A percentile compares a stretch with the other conserved stretches of the same genome.
Evolutionary conservation across 37 sponge, comb jelly and placozoan species (phyloP).

Genomic region (Oopsacas minuta): DNA sequence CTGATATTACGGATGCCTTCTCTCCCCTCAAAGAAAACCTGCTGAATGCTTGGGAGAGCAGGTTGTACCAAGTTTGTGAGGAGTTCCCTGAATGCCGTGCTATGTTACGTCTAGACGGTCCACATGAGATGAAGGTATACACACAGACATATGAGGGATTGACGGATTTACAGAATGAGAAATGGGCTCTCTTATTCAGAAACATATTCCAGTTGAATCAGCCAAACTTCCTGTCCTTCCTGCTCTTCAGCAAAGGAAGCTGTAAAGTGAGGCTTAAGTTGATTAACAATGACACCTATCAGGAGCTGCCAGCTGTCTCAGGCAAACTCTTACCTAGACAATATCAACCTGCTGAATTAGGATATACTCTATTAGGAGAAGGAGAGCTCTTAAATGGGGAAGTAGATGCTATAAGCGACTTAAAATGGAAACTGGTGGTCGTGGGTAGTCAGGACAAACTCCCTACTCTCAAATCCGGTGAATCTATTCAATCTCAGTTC

Average conservation of each 20-base stretch:
- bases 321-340: conserved; percentile 34
- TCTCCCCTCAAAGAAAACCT: neutral
- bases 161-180: neutral
- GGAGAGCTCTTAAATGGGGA: neutral
- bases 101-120: neutral
- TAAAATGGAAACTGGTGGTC: conserved; percentile 32
- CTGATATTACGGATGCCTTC: neutral
- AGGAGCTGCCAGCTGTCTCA: conserved; percentile 54
- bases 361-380: conserved; percentile 23
- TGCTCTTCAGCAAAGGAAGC: conserved; percentile 22
- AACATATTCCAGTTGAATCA: conserved; percentile 18
- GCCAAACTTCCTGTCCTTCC: conserved; percentile 18
- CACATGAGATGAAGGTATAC: conserved; percentile 10
- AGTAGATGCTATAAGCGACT: conserved; percentile 18
- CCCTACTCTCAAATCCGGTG: neutral
- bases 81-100: neutral
- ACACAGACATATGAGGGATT: neutral
- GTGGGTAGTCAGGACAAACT: conserved; percentile 26
- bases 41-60: neutral
- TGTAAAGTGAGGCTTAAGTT: conserved; percentile 38
- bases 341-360: conserved; percentile 45
- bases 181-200: conserved; percentile 54
- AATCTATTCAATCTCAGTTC: neutral
- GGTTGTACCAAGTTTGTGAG: neutral
- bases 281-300: conserved; percentile 65